Base-by-base conservation (phyloP, 2,888 invertebrate species). In the Plagodis dolabraria region DNA sequence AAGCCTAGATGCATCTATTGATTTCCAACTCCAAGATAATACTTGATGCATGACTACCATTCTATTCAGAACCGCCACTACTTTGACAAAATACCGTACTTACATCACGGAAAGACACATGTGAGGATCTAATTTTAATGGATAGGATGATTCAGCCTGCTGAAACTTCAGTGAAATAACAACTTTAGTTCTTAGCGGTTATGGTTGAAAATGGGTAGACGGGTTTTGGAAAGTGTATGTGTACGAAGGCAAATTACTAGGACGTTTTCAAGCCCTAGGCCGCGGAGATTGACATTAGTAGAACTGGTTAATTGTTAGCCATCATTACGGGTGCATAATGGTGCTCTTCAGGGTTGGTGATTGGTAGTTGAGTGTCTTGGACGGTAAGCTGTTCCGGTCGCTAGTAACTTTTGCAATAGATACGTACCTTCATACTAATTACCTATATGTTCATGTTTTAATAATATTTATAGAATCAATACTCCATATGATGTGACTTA, bases 251-350 rank as follows among this genome's bases (percentile, higher is more conserved):
- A 67, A 70, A 70, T 72, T 72, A 49, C 67, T 68, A 65, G 67
- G 64, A 69, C 33, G 49, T 67, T 64, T 61, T 60, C 55, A 53
- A 64, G 75, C 83, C 77, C 68, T 71, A 65, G 80, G 82, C 79
- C 60, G 64, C 69, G 70, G 71, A 66, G 65, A 76, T 71, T 73
- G 75, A 75, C 75, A 79, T 77, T 75, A 72, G 80, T 78, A 49
- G 57, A 74, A 82, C 86, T 78, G 79, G 85, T 79, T 87, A 86
- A 84, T 84, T 82, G 76, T 74, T 68, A 72, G 60, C 75, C 76
- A 80, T 80, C 79, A 84, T 84, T 83, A 78, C 60, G 55, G 46
- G 12, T 71, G 62, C 69, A 71, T 65, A 10, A 69, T 68, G 69
- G 68, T 75, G 69, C 79, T 79, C 77, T 9, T 7, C 43, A 77